Evolutionary conservation across 1,140 invertebrate species (phyloP).

Genomic region (Probaryconus sp.): DNA sequence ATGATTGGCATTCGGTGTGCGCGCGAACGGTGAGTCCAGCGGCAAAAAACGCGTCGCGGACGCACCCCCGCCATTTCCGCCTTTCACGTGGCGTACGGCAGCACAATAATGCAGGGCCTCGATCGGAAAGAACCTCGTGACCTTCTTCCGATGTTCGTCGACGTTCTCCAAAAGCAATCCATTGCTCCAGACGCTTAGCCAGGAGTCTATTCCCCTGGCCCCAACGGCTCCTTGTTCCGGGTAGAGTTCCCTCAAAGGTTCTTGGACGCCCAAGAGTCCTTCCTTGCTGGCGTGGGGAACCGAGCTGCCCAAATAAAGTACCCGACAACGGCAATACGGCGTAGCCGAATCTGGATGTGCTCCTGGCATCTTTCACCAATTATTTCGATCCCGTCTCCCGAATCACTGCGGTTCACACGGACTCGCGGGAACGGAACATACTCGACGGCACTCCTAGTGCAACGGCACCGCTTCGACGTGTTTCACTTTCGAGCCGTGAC

Average conservation of each 20-base stretch:
- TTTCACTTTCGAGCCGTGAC: conserved; percentile 52
- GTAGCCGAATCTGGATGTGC: conserved; percentile 81
- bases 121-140: conserved; percentile 98
- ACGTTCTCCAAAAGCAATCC: conserved; percentile 97
- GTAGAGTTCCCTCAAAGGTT: conserved; percentile 97
- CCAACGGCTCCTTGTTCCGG: conserved; percentile 92
- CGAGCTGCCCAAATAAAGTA: conserved; percentile 98
- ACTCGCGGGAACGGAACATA: conserved; percentile 11
- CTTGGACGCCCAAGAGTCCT: conserved; percentile 97
- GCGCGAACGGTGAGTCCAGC: conserved; percentile 95
- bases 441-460: conserved; percentile 5
- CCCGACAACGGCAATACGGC: conserved; percentile 96
- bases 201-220: conserved; percentile 96
- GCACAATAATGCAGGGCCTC: conserved; percentile 98
- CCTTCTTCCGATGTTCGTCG: conserved; percentile 95
- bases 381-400: not conserved
- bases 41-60: conserved; percentile 93
- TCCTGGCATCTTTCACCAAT: conserved; percentile 68
- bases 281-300: conserved; percentile 99
- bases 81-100: conserved; percentile 91
- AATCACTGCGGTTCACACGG: too few species aligned
- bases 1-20: conserved; percentile 91
- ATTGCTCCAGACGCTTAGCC: conserved; percentile 98
- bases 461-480: conserved; percentile 29
- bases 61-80: conserved; percentile 79